A percentile compares a stretch with the other conserved stretches of the same genome.
Conservation (phyloP, 2,113 vertebrate species). For the Oostethus manadensis region DNA sequence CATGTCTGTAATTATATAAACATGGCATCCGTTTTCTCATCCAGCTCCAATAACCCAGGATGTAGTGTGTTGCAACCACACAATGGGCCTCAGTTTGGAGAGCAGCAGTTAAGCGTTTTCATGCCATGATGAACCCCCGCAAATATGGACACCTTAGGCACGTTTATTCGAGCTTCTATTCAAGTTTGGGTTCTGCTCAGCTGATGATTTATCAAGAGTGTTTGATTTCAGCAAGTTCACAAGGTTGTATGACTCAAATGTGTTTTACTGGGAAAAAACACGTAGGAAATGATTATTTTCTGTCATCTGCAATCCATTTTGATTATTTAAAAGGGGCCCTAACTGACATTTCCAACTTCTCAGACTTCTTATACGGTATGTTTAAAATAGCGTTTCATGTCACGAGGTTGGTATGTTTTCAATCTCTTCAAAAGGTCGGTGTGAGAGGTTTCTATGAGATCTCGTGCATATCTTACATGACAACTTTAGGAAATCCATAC, state of each 20-base stretch:
- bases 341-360: no score
- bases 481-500: no score
- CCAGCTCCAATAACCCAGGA: constrained; percentile 48
- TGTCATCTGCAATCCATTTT: neutral
- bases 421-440: no score
- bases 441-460: no score
- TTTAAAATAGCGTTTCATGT: no score
- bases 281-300: neutral
- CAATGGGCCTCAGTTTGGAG: constrained; percentile 57
- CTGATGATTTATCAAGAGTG: constrained; percentile 2
- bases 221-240: neutral
- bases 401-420: no score
- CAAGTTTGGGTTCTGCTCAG: neutral
- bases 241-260: no score
- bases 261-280: no score
- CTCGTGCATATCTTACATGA: no score
- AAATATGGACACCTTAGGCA: constrained; percentile 37
- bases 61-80: constrained; percentile 48
- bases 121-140: constrained; percentile 49
- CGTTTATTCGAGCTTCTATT: constrained; percentile 19
- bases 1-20: constrained; percentile 71
- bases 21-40: constrained; percentile 62
- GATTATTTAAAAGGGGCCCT: neutral
- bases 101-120: constrained; percentile 58
- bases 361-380: no score